Percentiles rank a stretch among this genome's conserved stretches.
Evolutionary conservation across 2,113 vertebrate genomes (phyloP).

Genomic region (Trematocara zebra): DNA sequence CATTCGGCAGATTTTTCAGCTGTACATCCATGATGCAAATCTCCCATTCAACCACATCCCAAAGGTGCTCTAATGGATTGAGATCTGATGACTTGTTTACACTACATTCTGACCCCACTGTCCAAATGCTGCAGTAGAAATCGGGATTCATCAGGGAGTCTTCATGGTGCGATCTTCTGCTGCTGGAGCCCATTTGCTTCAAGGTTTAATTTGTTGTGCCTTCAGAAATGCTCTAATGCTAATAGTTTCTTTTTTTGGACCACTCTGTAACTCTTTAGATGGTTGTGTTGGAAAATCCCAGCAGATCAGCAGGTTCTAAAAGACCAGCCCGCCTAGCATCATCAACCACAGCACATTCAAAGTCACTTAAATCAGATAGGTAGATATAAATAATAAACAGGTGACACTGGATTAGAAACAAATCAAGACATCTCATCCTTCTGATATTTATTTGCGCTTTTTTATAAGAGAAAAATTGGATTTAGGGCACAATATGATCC

Average conservation of each 20-base stretch:
- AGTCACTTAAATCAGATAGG: background rate
- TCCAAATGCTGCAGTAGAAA: background rate
- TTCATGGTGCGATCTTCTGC: background rate
- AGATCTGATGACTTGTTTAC: background rate
- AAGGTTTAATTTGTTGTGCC: background rate
- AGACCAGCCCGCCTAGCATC: background rate
- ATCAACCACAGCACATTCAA: background rate
- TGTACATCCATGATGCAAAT: background rate
- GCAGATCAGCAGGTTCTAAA: background rate
- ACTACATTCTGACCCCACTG: background rate
- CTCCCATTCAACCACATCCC: background rate
- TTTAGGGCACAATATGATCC: constrained; percentile 29
- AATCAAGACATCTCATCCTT: background rate
- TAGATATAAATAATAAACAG: background rate
- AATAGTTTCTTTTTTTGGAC: background rate
- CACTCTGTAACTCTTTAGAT: background rate
- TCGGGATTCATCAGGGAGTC: background rate
- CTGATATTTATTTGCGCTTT: constrained; percentile 20
- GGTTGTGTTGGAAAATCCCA: background rate
- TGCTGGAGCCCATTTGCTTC: background rate
- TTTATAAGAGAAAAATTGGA: constrained; percentile 23
- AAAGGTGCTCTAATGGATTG: background rate
- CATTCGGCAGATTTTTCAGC: background rate
- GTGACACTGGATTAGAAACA: background rate
- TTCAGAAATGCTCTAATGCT: background rate